Percentiles rank a stretch among this genome's conserved stretches.
Evolutionary conservation across 2,113 vertebrate species (phyloP).

Genomic region (Leucoraja erinaceus): DNA sequence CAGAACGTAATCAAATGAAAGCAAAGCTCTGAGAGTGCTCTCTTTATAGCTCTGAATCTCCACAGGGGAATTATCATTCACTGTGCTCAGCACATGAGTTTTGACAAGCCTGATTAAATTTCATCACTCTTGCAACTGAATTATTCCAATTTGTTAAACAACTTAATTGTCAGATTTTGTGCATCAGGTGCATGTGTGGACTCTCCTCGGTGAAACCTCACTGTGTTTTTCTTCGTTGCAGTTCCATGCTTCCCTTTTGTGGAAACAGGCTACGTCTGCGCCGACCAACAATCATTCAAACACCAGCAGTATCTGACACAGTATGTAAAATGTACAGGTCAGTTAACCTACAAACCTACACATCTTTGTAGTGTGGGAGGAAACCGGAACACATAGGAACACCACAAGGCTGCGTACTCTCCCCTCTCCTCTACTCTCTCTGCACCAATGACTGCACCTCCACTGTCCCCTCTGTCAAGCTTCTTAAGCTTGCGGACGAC

Average conservation of each 20-base stretch:
- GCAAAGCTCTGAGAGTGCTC: conserved; percentile 21
- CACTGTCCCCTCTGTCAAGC: no score
- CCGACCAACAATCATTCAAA: no score
- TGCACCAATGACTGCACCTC: no score
- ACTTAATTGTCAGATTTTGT: conserved; percentile 16
- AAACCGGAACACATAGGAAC: no score
- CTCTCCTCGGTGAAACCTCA: background rate
- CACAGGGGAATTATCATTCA: conserved; percentile 39
- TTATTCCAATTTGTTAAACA: conserved; percentile 40
- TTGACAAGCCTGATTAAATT: conserved; percentile 45
- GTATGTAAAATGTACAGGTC: no score
- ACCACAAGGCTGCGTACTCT: no score
- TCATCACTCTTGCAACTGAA: conserved; percentile 40
- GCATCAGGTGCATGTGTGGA: background rate
- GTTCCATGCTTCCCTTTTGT: background rate
- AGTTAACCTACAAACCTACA: no score
- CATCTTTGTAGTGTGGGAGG: no score
- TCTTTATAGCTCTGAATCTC: conserved; percentile 40
- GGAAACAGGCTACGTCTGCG: no score
- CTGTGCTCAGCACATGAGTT: conserved; percentile 36
- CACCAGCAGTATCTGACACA: no score
- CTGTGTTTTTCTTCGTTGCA: background rate
- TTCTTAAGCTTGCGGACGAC: no score
- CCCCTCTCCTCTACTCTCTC: no score
- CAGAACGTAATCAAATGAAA: conserved; percentile 5